Conservation (phyloP, 2,888 invertebrate genomes). For the Tinea pellionella region DNA sequence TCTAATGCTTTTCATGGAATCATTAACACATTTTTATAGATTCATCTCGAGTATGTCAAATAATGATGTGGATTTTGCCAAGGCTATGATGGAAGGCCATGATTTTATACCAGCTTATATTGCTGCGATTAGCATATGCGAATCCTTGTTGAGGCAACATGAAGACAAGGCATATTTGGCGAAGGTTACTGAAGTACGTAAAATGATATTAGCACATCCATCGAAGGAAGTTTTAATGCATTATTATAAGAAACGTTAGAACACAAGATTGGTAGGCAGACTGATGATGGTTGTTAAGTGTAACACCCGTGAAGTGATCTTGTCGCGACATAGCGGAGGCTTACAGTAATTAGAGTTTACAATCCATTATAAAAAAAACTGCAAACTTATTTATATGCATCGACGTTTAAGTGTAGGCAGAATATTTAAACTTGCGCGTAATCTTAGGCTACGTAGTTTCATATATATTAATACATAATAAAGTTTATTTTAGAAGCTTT, state of each 20-base stretch:
- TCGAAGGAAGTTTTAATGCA: conserved; percentile 7
- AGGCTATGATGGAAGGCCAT: conserved; percentile 8
- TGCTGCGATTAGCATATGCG: background rate
- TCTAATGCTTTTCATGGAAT: conserved; percentile 31
- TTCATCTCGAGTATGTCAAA: background rate
- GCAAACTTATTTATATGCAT: too few relatives aligned
- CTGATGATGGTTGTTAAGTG: too few relatives aligned
- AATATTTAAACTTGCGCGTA: too few relatives aligned
- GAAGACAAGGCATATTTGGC: background rate
- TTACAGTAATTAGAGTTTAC: too few relatives aligned
- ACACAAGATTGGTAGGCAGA: too few relatives aligned
- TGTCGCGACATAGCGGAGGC: too few relatives aligned
- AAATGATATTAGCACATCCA: background rate
- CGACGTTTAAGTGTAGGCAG: too few relatives aligned
- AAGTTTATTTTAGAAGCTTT: too few relatives aligned
- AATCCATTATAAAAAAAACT: too few relatives aligned
- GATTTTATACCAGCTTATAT: background rate
- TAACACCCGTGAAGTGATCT: too few relatives aligned
- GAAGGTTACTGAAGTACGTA: background rate
- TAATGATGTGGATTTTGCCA: conserved; percentile 22
- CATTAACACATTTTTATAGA: conserved; percentile 19
- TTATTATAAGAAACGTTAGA: conserved; percentile 7
- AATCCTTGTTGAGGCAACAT: background rate
- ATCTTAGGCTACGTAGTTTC: too few relatives aligned
- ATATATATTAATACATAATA: too few relatives aligned